Evolutionary conservation across 2,888 invertebrate species (phyloP), one percentile per base, ranked within the genome.

Genomic region (Archips crataeganus): DNA sequence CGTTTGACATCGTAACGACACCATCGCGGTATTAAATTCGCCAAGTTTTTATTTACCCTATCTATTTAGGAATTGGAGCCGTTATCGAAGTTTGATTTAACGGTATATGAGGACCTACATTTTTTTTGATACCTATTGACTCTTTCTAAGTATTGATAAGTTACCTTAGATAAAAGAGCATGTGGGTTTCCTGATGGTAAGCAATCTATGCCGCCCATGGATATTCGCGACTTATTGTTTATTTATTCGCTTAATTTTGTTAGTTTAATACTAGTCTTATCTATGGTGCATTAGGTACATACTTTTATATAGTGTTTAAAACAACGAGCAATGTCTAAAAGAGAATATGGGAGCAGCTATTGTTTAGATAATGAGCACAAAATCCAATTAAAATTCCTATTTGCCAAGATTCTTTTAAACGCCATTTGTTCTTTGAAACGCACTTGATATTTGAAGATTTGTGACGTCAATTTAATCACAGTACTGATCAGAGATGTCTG

Each of bases 1-100:
- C 76, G 77, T 66, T 75, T 51, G 70, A 32, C 32, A 11, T 57
- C 65, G 71, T 23, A 70, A 69, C 54, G 61, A 45, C 45, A 70
- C 63, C 49, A 59, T 69, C 60, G 62, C 47, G 8, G 15, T 57
- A 10, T 57, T 32, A 32, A 11, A 32, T 57, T 57, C 10, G 57
- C 54, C 23, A 60, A 3, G 11, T 13, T 13, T n/a, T 47, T 62
- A 68, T 49, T 15, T 15, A 54, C 15, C 15, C 6, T 1, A 49
- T 13, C 11, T 49, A 32, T 67, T 57, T 45, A 42, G 9, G 54
- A 54, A 23, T 23, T n/a, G 15, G 23, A 23, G 4, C 13, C 13
- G 23, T 59, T 36, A 60, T 36, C 60, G 2, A 11, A 34, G 36
- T 8, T 51, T 63, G 13, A 63, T 65, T 65, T 65, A 36, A 65